Evolutionary conservation across 2,113 vertebrate species (phyloP).

Genomic region (Neotoma lepida): DNA sequence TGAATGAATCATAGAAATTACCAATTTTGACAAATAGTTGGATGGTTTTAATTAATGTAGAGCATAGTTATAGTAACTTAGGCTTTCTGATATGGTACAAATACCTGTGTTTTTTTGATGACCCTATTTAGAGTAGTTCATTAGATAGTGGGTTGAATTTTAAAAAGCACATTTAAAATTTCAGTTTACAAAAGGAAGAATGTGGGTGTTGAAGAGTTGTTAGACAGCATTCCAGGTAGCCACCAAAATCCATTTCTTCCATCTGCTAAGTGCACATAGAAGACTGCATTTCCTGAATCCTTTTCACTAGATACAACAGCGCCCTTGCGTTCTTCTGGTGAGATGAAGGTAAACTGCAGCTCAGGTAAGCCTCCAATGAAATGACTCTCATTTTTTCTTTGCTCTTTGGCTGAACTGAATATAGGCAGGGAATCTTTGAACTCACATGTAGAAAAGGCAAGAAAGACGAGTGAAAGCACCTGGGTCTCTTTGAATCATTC

Average conservation of each 20-base stretch:
- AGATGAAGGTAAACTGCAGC: neutral
- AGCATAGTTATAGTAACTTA: neutral
- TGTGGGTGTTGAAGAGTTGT: neutral
- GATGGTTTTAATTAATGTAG: neutral
- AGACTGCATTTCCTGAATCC: neutral
- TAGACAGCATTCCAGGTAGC: neutral
- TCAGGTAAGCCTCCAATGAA: neutral
- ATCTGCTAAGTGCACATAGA: neutral
- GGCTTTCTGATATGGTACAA: neutral
- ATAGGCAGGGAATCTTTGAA: neutral
- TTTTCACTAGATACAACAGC: neutral
- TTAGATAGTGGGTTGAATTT: neutral
- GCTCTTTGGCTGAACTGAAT: neutral
- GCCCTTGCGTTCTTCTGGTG: neutral
- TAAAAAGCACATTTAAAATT: neutral
- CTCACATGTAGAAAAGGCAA: too few relatives aligned
- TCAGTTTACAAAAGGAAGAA: neutral
- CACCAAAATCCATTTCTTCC: neutral
- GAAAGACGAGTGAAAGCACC: neutral
- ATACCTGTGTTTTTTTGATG: neutral
- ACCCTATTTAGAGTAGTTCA: neutral
- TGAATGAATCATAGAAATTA: neutral
- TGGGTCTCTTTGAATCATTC: neutral
- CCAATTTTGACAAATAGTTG: neutral
- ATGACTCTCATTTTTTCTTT: neutral